A percentile compares a stretch with the other conserved stretches of the same genome.
Evolutionary conservation across 1,140 invertebrate species (phyloP).

Genomic region (Mesaphorura yosii): DNA sequence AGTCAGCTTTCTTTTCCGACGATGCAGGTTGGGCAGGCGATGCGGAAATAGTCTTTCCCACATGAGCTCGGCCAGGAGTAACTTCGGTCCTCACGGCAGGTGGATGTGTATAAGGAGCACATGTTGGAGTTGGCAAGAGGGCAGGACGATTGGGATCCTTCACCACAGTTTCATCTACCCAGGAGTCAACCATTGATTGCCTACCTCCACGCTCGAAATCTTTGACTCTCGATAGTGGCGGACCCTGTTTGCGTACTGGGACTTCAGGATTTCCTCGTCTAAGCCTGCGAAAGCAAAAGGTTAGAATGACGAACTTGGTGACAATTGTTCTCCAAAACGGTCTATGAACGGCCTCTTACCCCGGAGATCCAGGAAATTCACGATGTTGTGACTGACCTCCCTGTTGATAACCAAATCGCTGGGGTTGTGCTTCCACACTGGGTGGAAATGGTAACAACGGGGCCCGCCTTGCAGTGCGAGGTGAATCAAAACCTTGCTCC

Average conservation of each 20-base stretch:
- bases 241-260: slow-evolving; percentile 20
- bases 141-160: too few relatives aligned
- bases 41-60: neutral
- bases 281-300: slow-evolving; percentile 5
- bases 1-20: slow-evolving; percentile 6
- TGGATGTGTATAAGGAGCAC: neutral
- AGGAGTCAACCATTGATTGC: slow-evolving; percentile 22
- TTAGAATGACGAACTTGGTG: neutral
- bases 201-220: slow-evolving; percentile 16
- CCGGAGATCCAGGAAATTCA: neutral
- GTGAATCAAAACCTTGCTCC: neutral
- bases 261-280: slow-evolving; percentile 20
- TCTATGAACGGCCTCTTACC: neutral
- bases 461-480: neutral
- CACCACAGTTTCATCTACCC: slow-evolving; percentile 27
- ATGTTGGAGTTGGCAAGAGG: neutral
- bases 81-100: neutral
- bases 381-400: neutral
- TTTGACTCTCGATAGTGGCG: slow-evolving; percentile 17
- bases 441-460: neutral
- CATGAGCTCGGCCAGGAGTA: neutral
- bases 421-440: neutral
- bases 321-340: neutral
- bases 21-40: neutral
- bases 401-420: neutral